These are phyloP conservation scores for Metopia argyrocephala DNA, from an alignment of 2,888 invertebrate species.

Conservation along the genomic window DNA sequence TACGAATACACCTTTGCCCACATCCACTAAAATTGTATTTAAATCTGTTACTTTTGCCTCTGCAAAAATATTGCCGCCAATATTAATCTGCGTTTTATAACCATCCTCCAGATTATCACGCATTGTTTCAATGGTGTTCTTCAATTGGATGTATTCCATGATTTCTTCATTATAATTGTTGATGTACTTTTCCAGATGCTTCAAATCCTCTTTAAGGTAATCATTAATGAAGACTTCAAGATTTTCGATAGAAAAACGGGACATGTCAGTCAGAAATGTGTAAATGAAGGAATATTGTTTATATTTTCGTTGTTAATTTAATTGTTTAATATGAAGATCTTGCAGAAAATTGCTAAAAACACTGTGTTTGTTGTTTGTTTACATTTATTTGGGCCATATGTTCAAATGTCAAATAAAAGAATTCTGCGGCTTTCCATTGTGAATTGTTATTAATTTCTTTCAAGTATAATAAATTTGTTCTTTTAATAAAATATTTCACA, in stretches of 20 bases:
- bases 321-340: background rate
- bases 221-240: slow-evolving; percentile 88
- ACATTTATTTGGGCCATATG: background rate
- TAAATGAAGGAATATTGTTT: background rate
- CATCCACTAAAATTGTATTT: slow-evolving; percentile 84
- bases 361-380: background rate
- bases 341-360: background rate
- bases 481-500: background rate
- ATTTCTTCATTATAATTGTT: slow-evolving; percentile 84
- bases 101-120: slow-evolving; percentile 80
- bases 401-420: too few species aligned
- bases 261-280: slow-evolving; percentile 48
- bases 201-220: slow-evolving; percentile 85
- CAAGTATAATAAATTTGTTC: background rate
- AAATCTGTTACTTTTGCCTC: slow-evolving; percentile 82
- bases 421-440: background rate
- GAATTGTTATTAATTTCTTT: background rate
- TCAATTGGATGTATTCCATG: slow-evolving; percentile 86
- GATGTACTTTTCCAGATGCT: slow-evolving; percentile 81
- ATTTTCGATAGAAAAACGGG: slow-evolving; percentile 63
- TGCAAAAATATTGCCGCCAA: slow-evolving; percentile 91
- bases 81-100: slow-evolving; percentile 85
- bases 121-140: slow-evolving; percentile 84
- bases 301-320: background rate
- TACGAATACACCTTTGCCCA: slow-evolving; percentile 87